Percentiles rank a stretch among this genome's conserved stretches.
Conservation (phyloP, 2,888 invertebrate genomes). For the Drosophila quasianomalipes region DNA sequence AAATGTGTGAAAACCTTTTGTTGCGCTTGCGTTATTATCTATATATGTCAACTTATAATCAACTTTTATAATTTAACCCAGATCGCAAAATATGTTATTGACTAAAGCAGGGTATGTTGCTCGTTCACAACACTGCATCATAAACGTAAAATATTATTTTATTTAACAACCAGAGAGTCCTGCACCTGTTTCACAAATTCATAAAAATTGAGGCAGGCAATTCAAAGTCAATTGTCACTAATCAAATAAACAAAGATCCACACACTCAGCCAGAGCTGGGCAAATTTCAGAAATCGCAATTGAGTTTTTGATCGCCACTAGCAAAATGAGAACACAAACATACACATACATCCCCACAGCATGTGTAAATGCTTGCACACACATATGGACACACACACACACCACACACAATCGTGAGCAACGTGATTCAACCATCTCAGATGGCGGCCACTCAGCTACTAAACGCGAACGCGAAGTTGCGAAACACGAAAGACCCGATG, state of each 20-base stretch:
- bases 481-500: not conserved
- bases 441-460: not conserved
- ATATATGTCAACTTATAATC: not conserved
- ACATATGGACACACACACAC: not conserved
- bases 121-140: not conserved
- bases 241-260: not conserved
- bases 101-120: not conserved
- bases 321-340: not conserved
- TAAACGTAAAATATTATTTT: not conserved
- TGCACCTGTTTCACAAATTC: not conserved
- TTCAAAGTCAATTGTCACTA: not conserved
- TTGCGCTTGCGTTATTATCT: not conserved
- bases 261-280: not conserved
- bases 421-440: not conserved
- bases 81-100: not conserved
- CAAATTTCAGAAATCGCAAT: not conserved
- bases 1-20: not conserved
- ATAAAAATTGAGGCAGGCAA: not conserved
- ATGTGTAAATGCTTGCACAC: not conserved
- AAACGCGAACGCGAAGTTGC: not conserved
- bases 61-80: not conserved
- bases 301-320: not conserved
- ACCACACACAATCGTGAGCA: not conserved
- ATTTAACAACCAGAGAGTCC: not conserved
- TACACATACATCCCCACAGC: not conserved